phyloP scores from a whole-genome alignment of 2,888 invertebrate species.

The Nipponacmea schrenckii region DNA sequence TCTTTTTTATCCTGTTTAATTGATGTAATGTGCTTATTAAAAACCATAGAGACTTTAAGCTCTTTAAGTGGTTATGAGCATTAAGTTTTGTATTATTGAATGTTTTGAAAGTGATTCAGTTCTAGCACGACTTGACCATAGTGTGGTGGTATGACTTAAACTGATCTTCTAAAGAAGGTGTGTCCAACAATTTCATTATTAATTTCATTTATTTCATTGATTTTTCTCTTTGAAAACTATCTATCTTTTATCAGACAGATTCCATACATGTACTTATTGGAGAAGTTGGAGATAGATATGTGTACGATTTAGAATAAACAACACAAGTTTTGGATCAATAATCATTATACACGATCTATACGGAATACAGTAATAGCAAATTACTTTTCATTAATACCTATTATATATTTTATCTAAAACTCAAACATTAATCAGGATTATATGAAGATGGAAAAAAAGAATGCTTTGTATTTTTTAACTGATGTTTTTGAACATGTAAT shows the following conservation, averaged over 20 bases:
- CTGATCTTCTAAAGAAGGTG: neutral
- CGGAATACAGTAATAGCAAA: neutral
- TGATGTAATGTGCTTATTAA: no score
- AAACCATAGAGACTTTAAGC: no score
- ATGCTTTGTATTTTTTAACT: no score
- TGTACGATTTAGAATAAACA: constrained; percentile 4
- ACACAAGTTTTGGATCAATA: neutral
- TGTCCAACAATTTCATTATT: neutral
- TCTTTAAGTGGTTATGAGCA: no score
- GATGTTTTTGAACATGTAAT: no score
- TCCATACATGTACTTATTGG: constrained; percentile 4
- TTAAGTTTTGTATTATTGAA: no score
- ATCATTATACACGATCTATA: constrained; percentile 5
- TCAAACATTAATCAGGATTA: constrained; percentile 6
- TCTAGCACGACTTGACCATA: no score
- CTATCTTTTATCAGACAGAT: constrained; percentile 3
- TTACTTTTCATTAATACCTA: constrained; percentile 7
- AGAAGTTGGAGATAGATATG: neutral
- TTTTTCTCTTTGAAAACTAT: neutral
- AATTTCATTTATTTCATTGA: constrained; percentile 4
- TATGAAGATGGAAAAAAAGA: neutral
- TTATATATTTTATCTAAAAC: neutral
- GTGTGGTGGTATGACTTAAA: no score
- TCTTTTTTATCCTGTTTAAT: no score
- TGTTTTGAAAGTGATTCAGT: no score